Percentiles rank a stretch among this genome's conserved stretches.
phyloP scores from a whole-genome alignment of 2,888 invertebrate genomes.

The Oeneis ivallda region DNA sequence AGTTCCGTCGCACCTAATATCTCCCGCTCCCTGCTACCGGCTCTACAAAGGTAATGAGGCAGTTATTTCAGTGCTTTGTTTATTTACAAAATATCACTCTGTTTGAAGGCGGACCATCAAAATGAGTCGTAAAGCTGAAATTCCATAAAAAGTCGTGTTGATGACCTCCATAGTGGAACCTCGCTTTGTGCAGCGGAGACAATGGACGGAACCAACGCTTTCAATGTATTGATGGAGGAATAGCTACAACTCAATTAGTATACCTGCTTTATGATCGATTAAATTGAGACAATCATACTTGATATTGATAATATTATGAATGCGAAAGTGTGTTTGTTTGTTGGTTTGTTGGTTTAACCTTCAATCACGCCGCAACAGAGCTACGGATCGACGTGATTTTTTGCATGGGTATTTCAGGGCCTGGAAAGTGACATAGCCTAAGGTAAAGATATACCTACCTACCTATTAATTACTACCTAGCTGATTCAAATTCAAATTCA shows the following conservation, averaged over 20 bases:
- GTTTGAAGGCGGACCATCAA: conserved; percentile 82
- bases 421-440: too few species aligned
- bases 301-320: too few species aligned
- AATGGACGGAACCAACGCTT: conserved; percentile 68
- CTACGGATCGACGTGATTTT: too few species aligned
- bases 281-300: background rate
- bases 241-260: conserved; percentile 38
- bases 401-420: too few species aligned
- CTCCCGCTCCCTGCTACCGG: conserved; percentile 64
- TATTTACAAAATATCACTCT: conserved; percentile 82
- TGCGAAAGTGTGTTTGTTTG: too few species aligned
- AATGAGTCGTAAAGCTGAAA: conserved; percentile 78
- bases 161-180: conserved; percentile 78
- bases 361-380: too few species aligned
- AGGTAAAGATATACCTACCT: too few species aligned
- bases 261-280: background rate
- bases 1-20: conserved; percentile 64
- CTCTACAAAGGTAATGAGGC: conserved; percentile 78
- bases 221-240: conserved; percentile 65
- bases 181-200: conserved; percentile 75
- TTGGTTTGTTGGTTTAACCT: too few species aligned
- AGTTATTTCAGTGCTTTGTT: conserved; percentile 80
- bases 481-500: too few species aligned
- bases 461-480: too few species aligned
- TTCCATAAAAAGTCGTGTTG: conserved; percentile 82